phyloP scores from a whole-genome alignment of 2,113 vertebrate species.

The Microtus oregoni region DNA sequence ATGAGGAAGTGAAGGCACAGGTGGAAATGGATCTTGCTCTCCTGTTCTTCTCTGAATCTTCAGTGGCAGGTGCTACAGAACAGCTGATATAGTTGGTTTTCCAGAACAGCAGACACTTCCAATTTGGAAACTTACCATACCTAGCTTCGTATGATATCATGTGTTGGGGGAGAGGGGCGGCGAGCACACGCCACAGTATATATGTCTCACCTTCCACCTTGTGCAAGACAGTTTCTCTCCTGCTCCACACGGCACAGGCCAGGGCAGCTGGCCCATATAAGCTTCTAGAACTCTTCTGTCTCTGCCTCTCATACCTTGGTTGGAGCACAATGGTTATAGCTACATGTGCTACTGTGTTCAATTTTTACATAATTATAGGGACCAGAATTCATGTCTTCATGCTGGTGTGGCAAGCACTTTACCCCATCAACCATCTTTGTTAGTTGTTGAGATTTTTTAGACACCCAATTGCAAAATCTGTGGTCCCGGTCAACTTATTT shows the following conservation, averaged over 20 bases:
- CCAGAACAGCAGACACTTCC: neutral
- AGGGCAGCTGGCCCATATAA: neutral
- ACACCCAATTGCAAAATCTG: neutral
- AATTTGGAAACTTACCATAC: too few species aligned
- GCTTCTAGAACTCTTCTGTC: neutral
- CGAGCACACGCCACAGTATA: neutral
- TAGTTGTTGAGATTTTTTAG: neutral
- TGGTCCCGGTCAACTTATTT: neutral
- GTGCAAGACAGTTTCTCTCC: neutral
- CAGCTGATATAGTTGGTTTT: neutral
- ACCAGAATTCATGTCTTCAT: neutral
- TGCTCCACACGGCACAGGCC: neutral
- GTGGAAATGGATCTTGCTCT: neutral
- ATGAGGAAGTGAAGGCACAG: rapidly evolving
- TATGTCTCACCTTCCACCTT: too few species aligned
- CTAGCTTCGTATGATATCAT: neutral
- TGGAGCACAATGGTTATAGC: neutral
- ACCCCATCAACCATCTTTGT: neutral
- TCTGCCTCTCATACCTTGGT: neutral
- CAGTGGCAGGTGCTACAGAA: neutral
- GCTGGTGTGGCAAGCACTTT: neutral
- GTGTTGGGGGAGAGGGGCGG: too few species aligned
- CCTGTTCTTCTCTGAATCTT: neutral
- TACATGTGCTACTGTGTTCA: neutral
- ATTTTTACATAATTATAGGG: neutral